A percentile compares a stretch with the other conserved stretches of the same genome.
phyloP scores from a whole-genome alignment of 2,888 invertebrate genomes.

The Eristalis pertinax region DNA sequence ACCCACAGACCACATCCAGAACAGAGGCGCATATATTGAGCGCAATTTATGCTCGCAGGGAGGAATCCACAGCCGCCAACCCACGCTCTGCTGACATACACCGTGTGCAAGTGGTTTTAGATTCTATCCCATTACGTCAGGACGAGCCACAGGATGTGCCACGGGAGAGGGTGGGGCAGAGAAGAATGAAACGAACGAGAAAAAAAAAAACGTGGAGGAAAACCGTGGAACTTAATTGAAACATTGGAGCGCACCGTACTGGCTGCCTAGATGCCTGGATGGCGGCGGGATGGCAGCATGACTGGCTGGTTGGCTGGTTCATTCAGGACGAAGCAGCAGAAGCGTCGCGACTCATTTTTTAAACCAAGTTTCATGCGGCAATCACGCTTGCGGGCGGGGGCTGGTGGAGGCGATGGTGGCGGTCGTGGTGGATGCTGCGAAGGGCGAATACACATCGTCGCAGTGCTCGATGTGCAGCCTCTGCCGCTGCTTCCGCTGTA shows the following conservation, averaged over 20 bases:
- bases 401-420: constrained; percentile 19
- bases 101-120: constrained; percentile 47
- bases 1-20: constrained; percentile 1
- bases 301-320: constrained; percentile 19
- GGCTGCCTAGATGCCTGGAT: background rate
- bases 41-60: constrained; percentile 53
- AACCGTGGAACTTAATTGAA: constrained; percentile 70
- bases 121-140: constrained; percentile 26
- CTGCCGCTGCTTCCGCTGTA: background rate
- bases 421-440: constrained; percentile 1
- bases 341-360: constrained; percentile 64
- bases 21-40: constrained; percentile 35
- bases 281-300: background rate
- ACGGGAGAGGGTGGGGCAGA: background rate
- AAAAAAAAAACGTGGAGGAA: constrained; percentile 6
- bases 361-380: constrained; percentile 65
- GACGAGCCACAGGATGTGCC: background rate
- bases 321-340: constrained; percentile 42
- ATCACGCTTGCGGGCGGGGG: constrained; percentile 13
- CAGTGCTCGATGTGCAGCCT: background rate
- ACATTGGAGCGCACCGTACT: constrained; percentile 55
- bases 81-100: background rate
- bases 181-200: background rate
- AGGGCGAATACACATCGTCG: constrained; percentile 16
- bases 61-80: constrained; percentile 54